Conservation (phyloP, 2,888 invertebrate genomes). For the Ariolimax columbianus region DNA sequence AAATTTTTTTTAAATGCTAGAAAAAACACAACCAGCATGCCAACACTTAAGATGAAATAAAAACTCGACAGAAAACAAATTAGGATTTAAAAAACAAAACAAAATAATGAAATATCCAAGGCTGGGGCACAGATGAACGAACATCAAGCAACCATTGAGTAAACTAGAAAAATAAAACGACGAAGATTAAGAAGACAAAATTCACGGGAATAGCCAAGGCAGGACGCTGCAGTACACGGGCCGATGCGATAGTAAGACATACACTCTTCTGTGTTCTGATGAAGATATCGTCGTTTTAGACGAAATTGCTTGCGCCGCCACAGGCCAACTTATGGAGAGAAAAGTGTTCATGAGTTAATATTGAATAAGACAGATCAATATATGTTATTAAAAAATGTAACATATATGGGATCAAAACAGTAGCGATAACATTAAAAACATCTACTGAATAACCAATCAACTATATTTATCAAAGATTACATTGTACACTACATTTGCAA, state of each 20-base stretch:
- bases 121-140: neutral
- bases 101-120: neutral
- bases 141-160: neutral
- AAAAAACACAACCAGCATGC: neutral
- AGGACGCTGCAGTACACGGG: constrained; percentile 3
- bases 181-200: constrained; percentile 6
- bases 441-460: too few relatives aligned
- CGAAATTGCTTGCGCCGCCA: constrained; percentile 73
- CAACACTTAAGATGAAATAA: neutral
- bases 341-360: constrained; percentile 19
- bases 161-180: neutral
- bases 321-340: constrained; percentile 67
- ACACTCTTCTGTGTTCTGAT: constrained; percentile 55
- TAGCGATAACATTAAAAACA: too few relatives aligned
- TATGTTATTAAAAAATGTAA: neutral
- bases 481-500: too few relatives aligned
- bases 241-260: constrained; percentile 38
- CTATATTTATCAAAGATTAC: too few relatives aligned
- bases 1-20: neutral
- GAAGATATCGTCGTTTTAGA: constrained; percentile 66
- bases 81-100: neutral
- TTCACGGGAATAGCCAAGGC: constrained; percentile 30
- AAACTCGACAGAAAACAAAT: neutral
- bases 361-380: neutral
- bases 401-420: too few relatives aligned